Evolutionary conservation across 23 tunicate genomes (phyloP), one percentile per base, ranked within the genome.

Genomic region (Ciona savignyi): DNA sequence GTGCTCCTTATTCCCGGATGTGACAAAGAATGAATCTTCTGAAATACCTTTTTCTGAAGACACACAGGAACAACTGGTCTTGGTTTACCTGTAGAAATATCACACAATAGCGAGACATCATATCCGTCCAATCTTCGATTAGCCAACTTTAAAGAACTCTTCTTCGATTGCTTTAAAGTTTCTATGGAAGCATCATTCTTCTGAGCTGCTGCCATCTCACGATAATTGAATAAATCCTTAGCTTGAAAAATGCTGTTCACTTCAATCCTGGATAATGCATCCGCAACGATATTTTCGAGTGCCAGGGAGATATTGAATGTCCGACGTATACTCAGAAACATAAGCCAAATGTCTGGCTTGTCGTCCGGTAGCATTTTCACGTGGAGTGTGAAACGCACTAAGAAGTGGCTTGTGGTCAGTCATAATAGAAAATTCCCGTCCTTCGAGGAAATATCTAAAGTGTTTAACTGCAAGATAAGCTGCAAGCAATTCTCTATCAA

Each of bases 391-490:
- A 27, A 69, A 26, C 15, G 73, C n/a, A 6, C 19, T 26, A 29
- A 69, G 51, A 6, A 69, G 9, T 11, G 73, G 51, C n/a, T 69
- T 69, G n/a, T 69, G 73, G 29, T 69, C 73, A 11, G 73, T 27
- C 15, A 26, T 15, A 15, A 69, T 4, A 19, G n/a, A 11, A 69
- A 69, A 69, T 49, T 49, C 61, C 20, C 61, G 61, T 11, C 61
- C 61, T 49, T 49, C 19, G 15, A 49, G 20, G 20, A 49, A 49
- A 20, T 49, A 49, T 20, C 23, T n/a, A 65, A 65, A 65, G 23
- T 22, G 26, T 24, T 65, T n/a, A 19, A 65, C 26, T 19, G 69
- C 69, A 6, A 9, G 23, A 24, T 22, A 65, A 19, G 24, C 23
- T 15, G 23, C 69, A n/a, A 25, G 21, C 11, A 65, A 25, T 65